These are phyloP conservation scores for Ptychobarbus kaznakovi DNA, from an alignment of 2,797 vertebrate species.

Conservation along the genomic window DNA sequence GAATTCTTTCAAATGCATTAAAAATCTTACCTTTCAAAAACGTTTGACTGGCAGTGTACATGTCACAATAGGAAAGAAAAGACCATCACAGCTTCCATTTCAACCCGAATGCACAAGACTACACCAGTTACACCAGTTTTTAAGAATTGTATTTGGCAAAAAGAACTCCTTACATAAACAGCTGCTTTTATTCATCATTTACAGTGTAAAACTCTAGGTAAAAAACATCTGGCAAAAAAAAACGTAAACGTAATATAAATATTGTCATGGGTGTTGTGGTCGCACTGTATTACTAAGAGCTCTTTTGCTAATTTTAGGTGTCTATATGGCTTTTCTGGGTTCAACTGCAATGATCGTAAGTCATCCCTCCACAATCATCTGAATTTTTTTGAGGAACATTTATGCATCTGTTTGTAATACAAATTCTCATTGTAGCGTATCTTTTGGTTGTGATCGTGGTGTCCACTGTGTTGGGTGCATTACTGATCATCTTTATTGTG, in stretches of 20 bases:
- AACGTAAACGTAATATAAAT: neutral
- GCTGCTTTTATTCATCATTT: neutral
- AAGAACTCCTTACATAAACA: neutral
- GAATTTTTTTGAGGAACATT: neutral
- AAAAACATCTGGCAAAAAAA: no score
- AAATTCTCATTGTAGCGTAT: conserved; percentile 40
- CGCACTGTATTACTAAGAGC: neutral
- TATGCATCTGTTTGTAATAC: neutral
- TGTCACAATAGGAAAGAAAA: no score
- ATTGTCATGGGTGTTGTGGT: neutral
- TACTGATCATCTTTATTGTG: conserved; percentile 53
- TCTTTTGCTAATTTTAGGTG: conserved; percentile 15
- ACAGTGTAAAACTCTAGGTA: no score
- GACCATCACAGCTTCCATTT: no score
- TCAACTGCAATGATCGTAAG: neutral
- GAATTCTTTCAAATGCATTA: no score
- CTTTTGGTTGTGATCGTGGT: conserved; percentile 55
- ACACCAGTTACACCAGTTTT: no score
- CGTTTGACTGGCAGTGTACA: no score
- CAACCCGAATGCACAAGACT: no score
- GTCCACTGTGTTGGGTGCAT: conserved; percentile 46
- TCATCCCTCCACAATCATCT: neutral
- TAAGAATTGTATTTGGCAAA: no score
- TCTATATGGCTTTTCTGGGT: neutral
- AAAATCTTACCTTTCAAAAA: no score